Evolutionary conservation across 2,113 vertebrate genomes (phyloP).

Genomic region (Prionailurus bengalensis): DNA sequence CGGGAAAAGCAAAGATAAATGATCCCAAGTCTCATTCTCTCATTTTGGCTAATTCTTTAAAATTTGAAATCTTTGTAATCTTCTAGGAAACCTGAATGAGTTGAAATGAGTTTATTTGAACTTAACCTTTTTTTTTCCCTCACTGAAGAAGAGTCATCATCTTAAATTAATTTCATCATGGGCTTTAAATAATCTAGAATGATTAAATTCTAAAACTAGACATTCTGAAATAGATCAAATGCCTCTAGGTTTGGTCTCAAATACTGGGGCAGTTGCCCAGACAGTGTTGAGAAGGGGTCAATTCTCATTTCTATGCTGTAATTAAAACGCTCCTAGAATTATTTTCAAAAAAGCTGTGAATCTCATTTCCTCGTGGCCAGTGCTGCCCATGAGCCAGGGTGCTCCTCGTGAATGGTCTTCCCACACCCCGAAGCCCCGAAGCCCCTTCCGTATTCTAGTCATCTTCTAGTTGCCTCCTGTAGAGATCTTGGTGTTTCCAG

Average conservation of each 20-base stretch:
- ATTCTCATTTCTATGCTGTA: background rate
- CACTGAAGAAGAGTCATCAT: background rate
- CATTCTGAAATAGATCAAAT: background rate
- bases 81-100: background rate
- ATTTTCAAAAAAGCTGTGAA: background rate
- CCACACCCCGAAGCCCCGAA: background rate
- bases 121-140: background rate
- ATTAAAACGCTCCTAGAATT: background rate
- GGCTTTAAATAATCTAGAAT: background rate
- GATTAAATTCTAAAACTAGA: background rate
- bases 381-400: background rate
- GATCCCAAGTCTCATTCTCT: background rate
- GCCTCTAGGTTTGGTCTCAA: background rate
- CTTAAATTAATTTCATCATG: background rate
- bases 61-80: background rate
- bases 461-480: no score
- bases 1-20: background rate
- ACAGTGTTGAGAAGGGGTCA: background rate
- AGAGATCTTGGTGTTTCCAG: background rate
- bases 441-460: background rate
- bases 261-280: background rate
- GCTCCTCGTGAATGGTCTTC: background rate
- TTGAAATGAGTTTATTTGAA: slow-evolving; percentile 23
- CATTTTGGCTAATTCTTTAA: background rate
- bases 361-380: background rate